Base-by-base conservation (phyloP, 1,140 invertebrate genomes). In the Grapholita molesta region DNA sequence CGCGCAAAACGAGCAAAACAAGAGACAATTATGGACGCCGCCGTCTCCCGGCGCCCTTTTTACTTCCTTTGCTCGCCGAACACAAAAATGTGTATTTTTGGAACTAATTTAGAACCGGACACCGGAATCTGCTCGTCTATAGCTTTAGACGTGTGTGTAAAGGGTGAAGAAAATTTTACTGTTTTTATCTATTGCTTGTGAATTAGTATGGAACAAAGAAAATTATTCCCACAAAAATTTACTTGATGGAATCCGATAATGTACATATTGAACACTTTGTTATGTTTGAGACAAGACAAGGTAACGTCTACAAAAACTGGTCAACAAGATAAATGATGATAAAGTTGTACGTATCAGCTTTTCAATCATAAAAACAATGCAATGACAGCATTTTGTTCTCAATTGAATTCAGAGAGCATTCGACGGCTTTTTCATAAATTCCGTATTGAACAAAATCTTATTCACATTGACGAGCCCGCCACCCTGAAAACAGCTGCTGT, bases 21-120 rank as follows among this genome's bases (percentile, higher is more conserved):
- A 35, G 48, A 71, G 65, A 77, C 73, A 77, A 77, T 77, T 77
- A 77, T 75, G 71, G 75, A 71, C 70, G 73, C 48, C 64, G 68
- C 72, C 70, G 70, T 66, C 69, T 71, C 65, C 57, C 71, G 70
- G 61, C 35, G 42, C 67, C 61, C 69, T 66, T 77, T 74, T 69
- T 71, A 61, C 48, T 76, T 72, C 30, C 42, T 65, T 65, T 65
- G 18, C 55, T 2, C 25, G 12, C 23, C 33, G 6, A 23, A 33
- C 30, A 35, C 64, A 6, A 24, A 65, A 38, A 33, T 33, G 64
- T 38, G 30, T 65, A 33, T 65, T 65, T 65, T 61, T 61, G 55
- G 25, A 61, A 61, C 55, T 61, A 61, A 61, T 61, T 61, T 61
- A 61, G 55, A 28, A 28, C 55, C 55, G 24, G 55, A 61, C 55